These are phyloP conservation scores for Lordiphosa andalusiaca DNA, from an alignment of 2,888 invertebrate genomes.

Conservation along the genomic window DNA sequence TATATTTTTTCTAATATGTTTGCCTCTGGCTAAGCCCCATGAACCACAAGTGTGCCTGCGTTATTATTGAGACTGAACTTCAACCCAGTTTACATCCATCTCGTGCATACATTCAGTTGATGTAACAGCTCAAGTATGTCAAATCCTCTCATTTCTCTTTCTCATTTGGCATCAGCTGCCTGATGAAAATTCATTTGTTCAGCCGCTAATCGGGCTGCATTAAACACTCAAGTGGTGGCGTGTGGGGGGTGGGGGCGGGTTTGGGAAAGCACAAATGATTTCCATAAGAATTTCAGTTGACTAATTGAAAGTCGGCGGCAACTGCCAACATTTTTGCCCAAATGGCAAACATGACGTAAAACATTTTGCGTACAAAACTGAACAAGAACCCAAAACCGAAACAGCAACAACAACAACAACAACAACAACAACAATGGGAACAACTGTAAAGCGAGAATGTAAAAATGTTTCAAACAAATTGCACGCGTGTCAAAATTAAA, in stretches of 20 bases:
- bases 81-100: no score
- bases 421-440: constrained; percentile 41
- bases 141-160: background rate
- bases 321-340: constrained; percentile 33
- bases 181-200: no score
- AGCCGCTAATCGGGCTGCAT: constrained; percentile 7
- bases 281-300: constrained; percentile 28
- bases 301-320: constrained; percentile 32
- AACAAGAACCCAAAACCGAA: constrained; percentile 4
- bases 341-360: constrained; percentile 62
- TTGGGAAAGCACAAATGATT: no score
- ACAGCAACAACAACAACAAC: constrained; percentile 15
- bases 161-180: constrained; percentile 1
- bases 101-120: no score
- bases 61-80: no score
- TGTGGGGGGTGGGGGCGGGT: no score
- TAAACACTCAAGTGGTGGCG: constrained; percentile 9
- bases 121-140: no score
- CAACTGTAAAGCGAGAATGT: constrained; percentile 43
- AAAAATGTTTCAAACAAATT: constrained; percentile 57
- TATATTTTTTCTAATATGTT: no score
- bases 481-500: constrained; percentile 66
- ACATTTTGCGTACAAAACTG: constrained; percentile 44
- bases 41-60: no score
- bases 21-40: no score